Conservation (phyloP, 2,797 vertebrate genomes). For the Mormyrops boulengeri region DNA sequence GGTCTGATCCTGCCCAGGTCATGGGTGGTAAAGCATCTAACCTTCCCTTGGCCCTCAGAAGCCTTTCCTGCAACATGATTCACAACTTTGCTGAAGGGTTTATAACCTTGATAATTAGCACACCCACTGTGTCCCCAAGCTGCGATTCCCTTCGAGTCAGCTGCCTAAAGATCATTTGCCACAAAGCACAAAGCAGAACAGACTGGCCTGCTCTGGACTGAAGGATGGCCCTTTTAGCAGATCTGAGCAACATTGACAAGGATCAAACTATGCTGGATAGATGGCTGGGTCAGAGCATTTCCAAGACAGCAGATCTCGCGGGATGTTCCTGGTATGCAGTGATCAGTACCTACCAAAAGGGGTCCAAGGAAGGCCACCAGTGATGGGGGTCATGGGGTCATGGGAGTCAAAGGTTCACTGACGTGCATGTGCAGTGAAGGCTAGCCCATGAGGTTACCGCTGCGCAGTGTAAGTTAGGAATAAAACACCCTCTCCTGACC, state of each 20-base stretch:
- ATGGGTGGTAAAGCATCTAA: constrained; percentile 1
- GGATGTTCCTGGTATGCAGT: not conserved
- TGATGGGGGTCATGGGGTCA: not conserved
- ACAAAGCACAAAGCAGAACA: not conserved
- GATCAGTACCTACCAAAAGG: not conserved
- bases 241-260: not conserved
- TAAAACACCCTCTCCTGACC: not conserved
- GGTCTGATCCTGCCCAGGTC: constrained; percentile 6
- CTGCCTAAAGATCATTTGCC: not conserved
- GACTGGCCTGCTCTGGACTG: too few species aligned
- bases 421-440: not conserved
- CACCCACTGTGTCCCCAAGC: not conserved
- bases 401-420: not conserved
- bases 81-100: constrained; percentile 16
- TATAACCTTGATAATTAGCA: constrained; percentile 16
- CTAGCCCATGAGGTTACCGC: not conserved
- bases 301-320: not conserved
- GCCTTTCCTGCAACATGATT: not conserved
- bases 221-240: not conserved
- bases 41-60: not conserved
- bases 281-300: not conserved
- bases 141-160: not conserved
- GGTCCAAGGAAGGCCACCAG: not conserved
- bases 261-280: not conserved
- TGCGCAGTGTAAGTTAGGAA: not conserved